Evolutionary conservation across 2,797 vertebrate species (phyloP), one percentile per base, ranked within the genome.

Genomic region (Macroramphosus scolopax): DNA sequence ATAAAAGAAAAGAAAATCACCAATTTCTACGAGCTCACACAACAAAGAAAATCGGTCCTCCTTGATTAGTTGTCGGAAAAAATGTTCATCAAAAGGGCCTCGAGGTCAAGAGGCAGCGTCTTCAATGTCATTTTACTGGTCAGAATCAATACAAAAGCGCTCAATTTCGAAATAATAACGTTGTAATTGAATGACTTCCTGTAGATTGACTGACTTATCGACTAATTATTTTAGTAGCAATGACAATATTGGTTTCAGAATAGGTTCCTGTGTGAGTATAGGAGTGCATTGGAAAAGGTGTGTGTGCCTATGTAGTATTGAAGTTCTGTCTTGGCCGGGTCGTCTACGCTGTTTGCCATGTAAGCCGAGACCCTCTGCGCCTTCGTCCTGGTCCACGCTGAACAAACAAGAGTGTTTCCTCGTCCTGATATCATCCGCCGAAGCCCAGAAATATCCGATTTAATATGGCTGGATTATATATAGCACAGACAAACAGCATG

Each of bases 391-490:
- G 37, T 80, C 51, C 63, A 38, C 32, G 30, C 72, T 62, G 58
- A 62, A 59, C 65, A 82, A 64, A 68, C 61, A 49, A n/a, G 29
- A 55, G 46, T 12, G 45, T 68, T 68, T 72, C 51, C 60, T 75
- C 66, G 52, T 68, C 35, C 62, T 45, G 38, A 51, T 74, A 62
- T 75, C 68, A 78, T 55, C 65, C 47, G 53, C 54, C 59, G 56
- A 68, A 68, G 49, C 51, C 37, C 38, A 32, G 45, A 55, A 58
- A 70, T 64, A 68, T 60, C 65, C 63, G 39, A 29, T 63, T 50
- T 78, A 73, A 83, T 76, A 68, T 62, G 46, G 7, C 11, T 7
- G 34, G 68, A 73, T 82, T 81, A 77, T 72, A 78, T 61, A 58
- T 53, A 68, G 76, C 53, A 56, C 36, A 53, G 61, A 72, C 48